Conservation (phyloP, 2,113 vertebrate species). For the Turdus rufiventris region DNA sequence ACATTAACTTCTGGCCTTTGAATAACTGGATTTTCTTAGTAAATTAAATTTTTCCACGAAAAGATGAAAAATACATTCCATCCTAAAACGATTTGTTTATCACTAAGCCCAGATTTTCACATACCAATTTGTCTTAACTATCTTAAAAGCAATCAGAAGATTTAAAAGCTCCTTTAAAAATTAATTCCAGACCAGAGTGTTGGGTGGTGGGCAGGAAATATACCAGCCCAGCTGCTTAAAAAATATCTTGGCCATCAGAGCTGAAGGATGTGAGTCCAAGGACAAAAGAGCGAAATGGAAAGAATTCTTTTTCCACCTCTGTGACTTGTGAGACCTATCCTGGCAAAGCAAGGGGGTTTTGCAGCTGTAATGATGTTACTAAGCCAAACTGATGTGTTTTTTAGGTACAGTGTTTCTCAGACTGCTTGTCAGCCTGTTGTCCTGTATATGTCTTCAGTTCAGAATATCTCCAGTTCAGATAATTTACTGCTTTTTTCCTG, state of each 20-base stretch:
- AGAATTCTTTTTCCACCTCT: neutral
- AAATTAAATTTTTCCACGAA: neutral
- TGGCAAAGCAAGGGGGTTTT: neutral
- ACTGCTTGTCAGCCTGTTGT: neutral
- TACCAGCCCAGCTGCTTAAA: neutral
- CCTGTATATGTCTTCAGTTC: neutral
- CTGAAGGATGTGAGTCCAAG: neutral
- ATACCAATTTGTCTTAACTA: neutral
- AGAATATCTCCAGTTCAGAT: neutral
- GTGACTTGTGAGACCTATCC: rapidly evolving
- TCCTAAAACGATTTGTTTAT: neutral
- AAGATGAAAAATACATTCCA: neutral
- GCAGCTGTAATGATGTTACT: neutral
- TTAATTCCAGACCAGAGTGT: neutral
- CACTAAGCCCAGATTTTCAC: neutral
- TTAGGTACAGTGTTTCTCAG: neutral
- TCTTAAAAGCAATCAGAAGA: neutral
- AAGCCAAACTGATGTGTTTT: rapidly evolving
- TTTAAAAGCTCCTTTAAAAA: neutral
- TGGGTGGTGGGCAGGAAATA: neutral
- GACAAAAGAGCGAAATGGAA: neutral
- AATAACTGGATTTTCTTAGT: neutral
- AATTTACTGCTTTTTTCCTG: neutral
- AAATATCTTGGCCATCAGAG: neutral
- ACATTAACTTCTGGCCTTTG: neutral